Conservation (phyloP, 2,797 vertebrate genomes). For the Buphagus erythrorhynchus region DNA sequence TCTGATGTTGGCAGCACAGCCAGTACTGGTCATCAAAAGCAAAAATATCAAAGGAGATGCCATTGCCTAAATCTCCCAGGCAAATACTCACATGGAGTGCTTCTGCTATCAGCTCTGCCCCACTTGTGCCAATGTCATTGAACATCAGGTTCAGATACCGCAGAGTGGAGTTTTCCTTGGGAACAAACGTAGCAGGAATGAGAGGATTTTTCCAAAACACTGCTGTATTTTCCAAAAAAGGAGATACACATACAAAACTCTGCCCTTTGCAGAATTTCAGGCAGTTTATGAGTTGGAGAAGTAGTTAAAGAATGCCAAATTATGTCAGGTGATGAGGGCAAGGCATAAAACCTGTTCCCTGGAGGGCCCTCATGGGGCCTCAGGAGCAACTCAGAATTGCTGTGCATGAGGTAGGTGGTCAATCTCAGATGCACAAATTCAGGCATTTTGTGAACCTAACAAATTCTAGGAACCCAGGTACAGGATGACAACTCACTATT, state of each 20-base stretch:
- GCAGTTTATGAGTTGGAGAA: not conserved
- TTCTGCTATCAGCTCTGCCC: conserved; percentile 83
- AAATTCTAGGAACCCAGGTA: too few relatives aligned
- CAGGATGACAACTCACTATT: too few relatives aligned
- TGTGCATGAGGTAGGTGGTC: too few relatives aligned
- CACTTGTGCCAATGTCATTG: conserved; percentile 84
- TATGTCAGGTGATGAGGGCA: not conserved
- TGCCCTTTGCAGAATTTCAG: not conserved
- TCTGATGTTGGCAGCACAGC: conserved; percentile 17
- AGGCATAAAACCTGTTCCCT: not conserved
- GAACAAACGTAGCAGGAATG: conserved; percentile 30
- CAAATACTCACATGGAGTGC: conserved; percentile 82
- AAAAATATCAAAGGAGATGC: not conserved
- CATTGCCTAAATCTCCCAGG: not conserved
- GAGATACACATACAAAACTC: fast-evolving
- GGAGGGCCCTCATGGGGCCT: not conserved
- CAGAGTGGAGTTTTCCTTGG: conserved; percentile 72
- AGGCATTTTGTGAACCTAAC: too few relatives aligned
- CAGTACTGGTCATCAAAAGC: not conserved
- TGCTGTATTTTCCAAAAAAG: not conserved
- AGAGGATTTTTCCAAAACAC: not conserved
- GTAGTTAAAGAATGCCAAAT: not conserved
- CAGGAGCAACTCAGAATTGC: not conserved
- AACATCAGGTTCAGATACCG: conserved; percentile 86
- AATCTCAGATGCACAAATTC: too few relatives aligned